A percentile compares a stretch with the other conserved stretches of the same genome.
Conservation (phyloP, 1,140 invertebrate species). For the Alviniconcha marisindica region DNA sequence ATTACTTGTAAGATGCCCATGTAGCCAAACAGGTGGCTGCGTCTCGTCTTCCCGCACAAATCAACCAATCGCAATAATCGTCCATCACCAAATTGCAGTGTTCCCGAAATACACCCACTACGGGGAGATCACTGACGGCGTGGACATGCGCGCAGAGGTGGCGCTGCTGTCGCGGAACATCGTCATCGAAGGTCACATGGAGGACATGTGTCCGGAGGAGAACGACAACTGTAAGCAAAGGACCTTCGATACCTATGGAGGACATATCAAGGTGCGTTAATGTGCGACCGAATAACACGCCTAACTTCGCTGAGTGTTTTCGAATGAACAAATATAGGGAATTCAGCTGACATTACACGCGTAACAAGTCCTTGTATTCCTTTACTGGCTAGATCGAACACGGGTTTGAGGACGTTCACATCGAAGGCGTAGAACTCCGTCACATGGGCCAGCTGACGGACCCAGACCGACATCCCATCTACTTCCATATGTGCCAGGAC, state of each 20-base stretch:
- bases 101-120: conserved; percentile 47
- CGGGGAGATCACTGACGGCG: conserved; percentile 58
- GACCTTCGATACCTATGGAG: conserved; percentile 31
- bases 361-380: not conserved
- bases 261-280: too few species aligned
- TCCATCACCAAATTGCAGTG: too few species aligned
- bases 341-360: too few species aligned
- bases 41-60: too few species aligned
- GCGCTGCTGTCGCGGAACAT: conserved; percentile 64
- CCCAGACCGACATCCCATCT: not conserved
- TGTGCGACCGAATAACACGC: too few species aligned
- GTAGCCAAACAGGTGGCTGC: too few species aligned
- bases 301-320: too few species aligned
- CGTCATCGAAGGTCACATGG: conserved; percentile 53
- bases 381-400: conserved; percentile 46
- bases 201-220: conserved; percentile 33
- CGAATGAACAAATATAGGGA: too few species aligned
- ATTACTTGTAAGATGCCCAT: too few species aligned
- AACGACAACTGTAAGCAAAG: conserved; percentile 45
- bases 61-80: too few species aligned
- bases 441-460: conserved; percentile 55
- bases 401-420: conserved; percentile 47
- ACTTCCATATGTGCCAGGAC: not conserved
- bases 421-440: conserved; percentile 58
- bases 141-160: conserved; percentile 67